Base-by-base conservation (phyloP, 2,888 invertebrate genomes). In the Cecidostiba fungosa region DNA sequence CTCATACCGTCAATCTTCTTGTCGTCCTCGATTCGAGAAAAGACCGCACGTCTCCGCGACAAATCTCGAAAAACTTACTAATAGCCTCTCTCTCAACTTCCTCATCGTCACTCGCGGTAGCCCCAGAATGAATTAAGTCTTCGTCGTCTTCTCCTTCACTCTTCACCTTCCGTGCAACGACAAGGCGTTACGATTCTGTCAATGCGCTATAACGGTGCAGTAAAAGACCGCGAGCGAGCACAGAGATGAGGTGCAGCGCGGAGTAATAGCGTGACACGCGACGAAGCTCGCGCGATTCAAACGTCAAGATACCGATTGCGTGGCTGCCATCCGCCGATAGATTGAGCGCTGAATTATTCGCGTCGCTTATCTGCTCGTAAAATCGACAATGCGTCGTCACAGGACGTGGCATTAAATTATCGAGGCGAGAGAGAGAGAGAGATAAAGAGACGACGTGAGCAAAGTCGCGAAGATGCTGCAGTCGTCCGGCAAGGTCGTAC, bases 331-430 rank as follows among this genome's bases (percentile, higher is more conserved):
- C 87, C 87, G 81, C 84, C 88, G 88, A 91, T 90, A 90, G 91
- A 91, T 91, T 89, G 90, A 90, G 88, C 88, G 89, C 89, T 90
- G 91, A 92, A 92, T 92, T 91, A 91, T 91, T 90, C 90, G 89
- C 89, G 86, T 81, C 83, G 84, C 89, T 91, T 91, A 91, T 91
- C 91, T 89, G 80, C 86, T 84, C 88, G 89, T 89, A 89, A 90
- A 91, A 91, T 91, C 91, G 90, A 89, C 90, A 82, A 87, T 88
- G 70, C 76, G 69, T 62, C 29, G 50, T 19, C 16, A 26, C 54
- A 12, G 88, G 89, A 89, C 89, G 88, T 89, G 90, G 89, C 89
- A 89, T 89, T 91, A 91, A 91, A 91, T 91, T 91, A 91, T 91
- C 89, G 26, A 23, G 32, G 73, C 2, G 73, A 74, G 73, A 76